Base-by-base conservation (phyloP, 2,113 vertebrate species). In the Paedocypris sp. region DNA sequence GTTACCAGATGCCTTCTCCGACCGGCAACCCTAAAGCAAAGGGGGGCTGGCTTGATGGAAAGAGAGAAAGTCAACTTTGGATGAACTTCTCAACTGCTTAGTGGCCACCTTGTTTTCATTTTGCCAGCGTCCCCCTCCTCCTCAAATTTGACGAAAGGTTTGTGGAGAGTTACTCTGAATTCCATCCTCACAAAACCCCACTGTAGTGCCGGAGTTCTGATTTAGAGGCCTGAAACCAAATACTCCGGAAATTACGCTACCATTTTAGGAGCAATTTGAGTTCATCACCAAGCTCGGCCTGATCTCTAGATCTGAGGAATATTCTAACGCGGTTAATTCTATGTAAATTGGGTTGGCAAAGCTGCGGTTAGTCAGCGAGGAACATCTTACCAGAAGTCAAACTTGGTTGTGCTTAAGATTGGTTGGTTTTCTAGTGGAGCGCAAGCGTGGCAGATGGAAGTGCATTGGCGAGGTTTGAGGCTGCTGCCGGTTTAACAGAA, bases 1-100 rank as follows among this genome's bases (percentile, higher is more conserved):
- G 77, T 78, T 85, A 81, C 81, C 85, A 86, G 83, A 86, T 86
- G 85, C 81, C 77, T 70, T 67, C 69, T 74, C 41, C 33, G 36
- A 63, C 68, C 62, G 42, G 65, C 66, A 67, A 75, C 70, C 3
- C 28, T 73, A 59, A 68, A 73, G 67, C 56, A 61, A 68, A 45
- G 16, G 16, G 35, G 46, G 64, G 64, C 41, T 32, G 29, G 42
- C 45, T 39, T 33, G 66, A 70, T 48, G 73, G 66, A 66, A 66
- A 56, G 64, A 59, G 56, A 68, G 51, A 41, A 45, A 70, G 51
- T 73, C 68, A 71, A 64, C 77, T 82, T 58, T 78, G 64, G 59
- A 61, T 77, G 73, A 81, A 83, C 79, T 75, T 71, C 64, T 76
- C 69, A 73, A 67, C 70, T 77, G 41, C 54, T 71, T 20, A 61